Conservation (phyloP, 2,888 invertebrate genomes). For the Tiliacea citrago region DNA sequence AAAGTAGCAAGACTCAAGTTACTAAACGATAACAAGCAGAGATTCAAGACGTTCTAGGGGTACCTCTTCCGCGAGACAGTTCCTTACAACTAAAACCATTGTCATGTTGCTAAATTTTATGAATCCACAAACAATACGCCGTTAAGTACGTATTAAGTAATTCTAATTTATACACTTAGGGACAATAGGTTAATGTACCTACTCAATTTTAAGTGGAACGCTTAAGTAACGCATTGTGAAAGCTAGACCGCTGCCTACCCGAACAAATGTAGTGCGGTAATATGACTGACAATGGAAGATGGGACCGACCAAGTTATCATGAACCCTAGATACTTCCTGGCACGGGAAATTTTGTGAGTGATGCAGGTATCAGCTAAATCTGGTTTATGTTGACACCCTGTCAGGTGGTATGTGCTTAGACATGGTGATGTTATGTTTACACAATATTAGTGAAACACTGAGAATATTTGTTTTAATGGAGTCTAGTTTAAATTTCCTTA, state of each 20-base stretch:
- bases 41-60: background rate
- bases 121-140: conserved; percentile 57
- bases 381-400: conserved; percentile 44
- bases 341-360: background rate
- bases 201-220: conserved; percentile 68
- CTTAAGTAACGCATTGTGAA: conserved; percentile 68
- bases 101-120: conserved; percentile 56
- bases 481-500: conserved; percentile 22
- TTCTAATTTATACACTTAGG: conserved; percentile 56
- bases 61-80: conserved; percentile 18
- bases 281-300: conserved; percentile 63
- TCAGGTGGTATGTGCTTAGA: conserved; percentile 22
- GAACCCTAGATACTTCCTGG: conserved; percentile 39
- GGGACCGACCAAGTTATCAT: conserved; percentile 34
- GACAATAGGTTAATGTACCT: conserved; percentile 61
- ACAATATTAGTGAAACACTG: conserved; percentile 34
- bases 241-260: conserved; percentile 58
- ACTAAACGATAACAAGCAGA: background rate
- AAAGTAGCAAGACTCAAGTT: conserved; percentile 3
- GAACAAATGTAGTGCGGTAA: conserved; percentile 63
- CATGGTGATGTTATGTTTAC: conserved; percentile 39
- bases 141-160: conserved; percentile 65
- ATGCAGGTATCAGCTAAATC: conserved; percentile 18
- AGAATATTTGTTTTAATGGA: conserved; percentile 17
- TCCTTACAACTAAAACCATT: conserved; percentile 46